Conservation (phyloP, 2,888 invertebrate species). For the Drosophila limbata region DNA sequence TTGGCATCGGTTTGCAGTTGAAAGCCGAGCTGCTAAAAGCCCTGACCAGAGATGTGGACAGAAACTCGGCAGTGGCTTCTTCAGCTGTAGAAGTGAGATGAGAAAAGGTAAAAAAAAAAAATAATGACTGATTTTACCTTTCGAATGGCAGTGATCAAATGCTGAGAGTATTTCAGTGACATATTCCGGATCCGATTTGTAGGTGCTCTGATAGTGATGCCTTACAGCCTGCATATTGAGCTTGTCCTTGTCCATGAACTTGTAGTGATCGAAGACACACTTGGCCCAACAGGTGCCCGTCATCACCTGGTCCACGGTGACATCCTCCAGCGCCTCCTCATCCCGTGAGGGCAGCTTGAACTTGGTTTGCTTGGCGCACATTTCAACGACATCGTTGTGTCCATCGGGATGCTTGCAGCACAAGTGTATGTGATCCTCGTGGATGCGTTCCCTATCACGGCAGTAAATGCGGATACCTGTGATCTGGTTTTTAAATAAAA, state of each 20-base stretch:
- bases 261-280: slow-evolving; percentile 69
- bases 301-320: slow-evolving; percentile 67
- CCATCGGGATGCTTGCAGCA: slow-evolving; percentile 79
- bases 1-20: slow-evolving; percentile 62
- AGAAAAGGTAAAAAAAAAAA: background rate
- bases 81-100: slow-evolving; percentile 50
- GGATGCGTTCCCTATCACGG: slow-evolving; percentile 59
- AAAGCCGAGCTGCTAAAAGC: slow-evolving; percentile 43
- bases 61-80: slow-evolving; percentile 48
- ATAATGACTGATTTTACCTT: slow-evolving; percentile 28
- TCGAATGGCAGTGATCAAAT: slow-evolving; percentile 63
- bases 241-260: slow-evolving; percentile 53
- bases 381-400: slow-evolving; percentile 64
- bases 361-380: slow-evolving; percentile 61
- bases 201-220: slow-evolving; percentile 50
- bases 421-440: slow-evolving; percentile 74
- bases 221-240: slow-evolving; percentile 67
- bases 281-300: slow-evolving; percentile 66
- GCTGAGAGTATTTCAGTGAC: slow-evolving; percentile 71
- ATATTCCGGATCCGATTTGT: slow-evolving; percentile 70
- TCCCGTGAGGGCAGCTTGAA: slow-evolving; percentile 62
- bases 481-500: background rate
- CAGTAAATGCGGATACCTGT: slow-evolving; percentile 50
- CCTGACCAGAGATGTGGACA: slow-evolving; percentile 36
- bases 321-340: slow-evolving; percentile 69